Conservation (phyloP, 2,113 vertebrate genomes). For the Lucifuga dentata region DNA sequence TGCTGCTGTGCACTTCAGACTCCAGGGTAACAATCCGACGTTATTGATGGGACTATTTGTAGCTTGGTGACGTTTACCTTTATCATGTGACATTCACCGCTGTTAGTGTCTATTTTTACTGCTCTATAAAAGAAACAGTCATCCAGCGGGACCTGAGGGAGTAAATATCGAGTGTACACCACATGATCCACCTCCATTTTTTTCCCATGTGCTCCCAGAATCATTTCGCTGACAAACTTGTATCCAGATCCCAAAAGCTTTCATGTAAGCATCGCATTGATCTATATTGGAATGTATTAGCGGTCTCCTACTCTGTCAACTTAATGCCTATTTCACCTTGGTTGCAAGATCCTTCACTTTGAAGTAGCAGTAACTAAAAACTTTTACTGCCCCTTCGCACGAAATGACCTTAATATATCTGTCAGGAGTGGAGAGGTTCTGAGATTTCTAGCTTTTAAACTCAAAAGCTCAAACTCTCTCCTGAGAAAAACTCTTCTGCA, state of each 20-base stretch:
- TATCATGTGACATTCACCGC: not conserved
- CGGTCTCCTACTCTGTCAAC: not conserved
- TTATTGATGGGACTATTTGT: slow-evolving; percentile 43
- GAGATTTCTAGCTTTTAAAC: not conserved
- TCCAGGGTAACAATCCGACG: not conserved
- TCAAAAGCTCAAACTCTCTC: too few species aligned
- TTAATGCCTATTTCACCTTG: not conserved
- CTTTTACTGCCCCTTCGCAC: not conserved
- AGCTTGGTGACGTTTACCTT: slow-evolving; percentile 13
- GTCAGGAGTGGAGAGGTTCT: not conserved
- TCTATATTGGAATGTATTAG: not conserved
- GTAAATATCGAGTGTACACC: not conserved
- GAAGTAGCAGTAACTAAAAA: slow-evolving; percentile 10
- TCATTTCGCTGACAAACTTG: slow-evolving; percentile 3
- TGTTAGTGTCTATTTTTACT: slow-evolving; percentile 16
- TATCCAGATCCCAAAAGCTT: not conserved
- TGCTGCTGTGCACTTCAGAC: not conserved
- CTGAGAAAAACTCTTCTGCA: too few species aligned
- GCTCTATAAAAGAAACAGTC: slow-evolving; percentile 5
- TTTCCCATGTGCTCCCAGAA: not conserved
- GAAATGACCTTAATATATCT: slow-evolving; percentile 18
- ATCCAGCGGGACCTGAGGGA: not conserved
- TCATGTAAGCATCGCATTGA: not conserved
- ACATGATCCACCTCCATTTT: not conserved
- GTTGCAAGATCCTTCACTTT: slow-evolving; percentile 10